Conservation (phyloP, 2,113 vertebrate genomes). For the Oriolus oriolus region DNA sequence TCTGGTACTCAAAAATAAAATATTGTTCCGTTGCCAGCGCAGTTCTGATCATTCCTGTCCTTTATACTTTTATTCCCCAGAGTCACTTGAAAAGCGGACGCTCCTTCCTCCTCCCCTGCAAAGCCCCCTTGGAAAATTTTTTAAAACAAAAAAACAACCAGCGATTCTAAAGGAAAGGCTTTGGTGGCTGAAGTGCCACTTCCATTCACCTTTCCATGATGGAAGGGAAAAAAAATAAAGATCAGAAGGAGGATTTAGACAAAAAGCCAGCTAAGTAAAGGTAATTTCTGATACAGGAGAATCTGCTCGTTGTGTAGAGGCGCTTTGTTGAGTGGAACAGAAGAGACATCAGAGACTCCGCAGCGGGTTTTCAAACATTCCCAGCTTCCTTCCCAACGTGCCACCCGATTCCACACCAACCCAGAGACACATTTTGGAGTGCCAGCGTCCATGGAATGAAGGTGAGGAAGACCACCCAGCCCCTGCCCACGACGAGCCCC, state of each 20-base stretch:
- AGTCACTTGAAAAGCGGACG: neutral
- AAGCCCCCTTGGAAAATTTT: conserved; percentile 2
- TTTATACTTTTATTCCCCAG: conserved; percentile 51
- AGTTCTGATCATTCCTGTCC: conserved; percentile 35
- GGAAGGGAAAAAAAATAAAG: neutral
- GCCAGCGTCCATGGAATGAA: neutral
- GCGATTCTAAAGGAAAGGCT: neutral
- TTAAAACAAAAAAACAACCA: conserved; percentile 43
- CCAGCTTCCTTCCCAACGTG: neutral
- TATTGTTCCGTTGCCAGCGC: neutral
- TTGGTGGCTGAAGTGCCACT: conserved; percentile 31
- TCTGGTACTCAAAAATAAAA: conserved; percentile 9
- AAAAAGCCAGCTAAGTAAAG: conserved; percentile 41
- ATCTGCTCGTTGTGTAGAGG: neutral
- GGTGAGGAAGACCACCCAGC: neutral
- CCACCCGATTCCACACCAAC: neutral
- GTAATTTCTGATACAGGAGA: conserved; percentile 2
- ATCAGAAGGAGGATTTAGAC: conserved; percentile 53
- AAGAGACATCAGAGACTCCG: neutral
- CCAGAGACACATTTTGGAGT: neutral
- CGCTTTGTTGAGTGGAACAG: neutral
- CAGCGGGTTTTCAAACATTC: neutral
- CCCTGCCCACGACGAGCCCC: accelerated
- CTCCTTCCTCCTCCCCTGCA: neutral
- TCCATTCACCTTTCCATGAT: conserved; percentile 32